A percentile compares a stretch with the other conserved stretches of the same genome.
phyloP scores from a whole-genome alignment of 1,140 invertebrate genomes.

The Drosophila teissieri region DNA sequence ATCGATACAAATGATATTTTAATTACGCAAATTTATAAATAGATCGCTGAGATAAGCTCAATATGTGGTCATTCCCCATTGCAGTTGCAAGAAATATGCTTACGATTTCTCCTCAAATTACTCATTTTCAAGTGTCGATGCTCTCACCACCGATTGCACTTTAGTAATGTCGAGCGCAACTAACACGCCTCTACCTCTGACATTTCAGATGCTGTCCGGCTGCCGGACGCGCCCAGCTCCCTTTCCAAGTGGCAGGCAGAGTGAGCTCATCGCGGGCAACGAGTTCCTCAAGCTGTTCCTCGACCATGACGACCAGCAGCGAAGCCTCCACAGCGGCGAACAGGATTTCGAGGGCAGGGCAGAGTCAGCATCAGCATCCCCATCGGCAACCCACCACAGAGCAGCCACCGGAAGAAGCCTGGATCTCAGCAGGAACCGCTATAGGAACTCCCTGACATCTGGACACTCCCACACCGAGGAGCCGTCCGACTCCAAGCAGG shows the following conservation, averaged over 20 bases:
- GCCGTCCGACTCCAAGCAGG: slow-evolving; percentile 37
- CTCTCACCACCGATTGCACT: slow-evolving; percentile 35
- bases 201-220: slow-evolving; percentile 66
- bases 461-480: slow-evolving; percentile 23
- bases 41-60: slow-evolving; percentile 69
- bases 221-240: slow-evolving; percentile 48
- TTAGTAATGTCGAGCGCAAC: slow-evolving; percentile 53
- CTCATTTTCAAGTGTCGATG: slow-evolving; percentile 9
- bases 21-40: slow-evolving; percentile 77
- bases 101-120: not conserved
- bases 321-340: slow-evolving; percentile 66
- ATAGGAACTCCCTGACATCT: slow-evolving; percentile 52
- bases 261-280: slow-evolving; percentile 82
- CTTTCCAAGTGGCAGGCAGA: slow-evolving; percentile 40
- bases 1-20: slow-evolving; percentile 65
- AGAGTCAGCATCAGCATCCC: slow-evolving; percentile 18
- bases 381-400: slow-evolving; percentile 18
- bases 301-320: slow-evolving; percentile 72
- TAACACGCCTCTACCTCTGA: slow-evolving; percentile 26
- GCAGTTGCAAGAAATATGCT: not conserved
- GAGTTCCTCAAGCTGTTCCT: slow-evolving; percentile 82
- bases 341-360: slow-evolving; percentile 47
- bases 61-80: slow-evolving; percentile 32
- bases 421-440: slow-evolving; percentile 61
- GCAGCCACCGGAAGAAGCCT: slow-evolving; percentile 54